Conservation (phyloP, 1,140 invertebrate genomes). For the Zaprionus vittiger region DNA sequence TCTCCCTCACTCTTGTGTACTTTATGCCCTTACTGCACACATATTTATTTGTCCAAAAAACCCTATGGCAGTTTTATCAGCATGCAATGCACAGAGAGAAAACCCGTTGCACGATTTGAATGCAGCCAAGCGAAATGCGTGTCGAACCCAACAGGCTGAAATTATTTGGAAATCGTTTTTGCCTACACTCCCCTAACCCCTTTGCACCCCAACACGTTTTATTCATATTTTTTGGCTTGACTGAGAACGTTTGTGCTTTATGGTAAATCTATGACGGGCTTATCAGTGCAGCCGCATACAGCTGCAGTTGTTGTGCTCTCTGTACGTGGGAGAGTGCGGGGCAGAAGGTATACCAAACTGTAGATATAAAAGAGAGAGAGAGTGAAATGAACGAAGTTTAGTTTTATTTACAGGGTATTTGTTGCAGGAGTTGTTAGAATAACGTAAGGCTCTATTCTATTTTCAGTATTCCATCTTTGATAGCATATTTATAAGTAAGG, state of each 20-base stretch:
- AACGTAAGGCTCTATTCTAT: too few species aligned
- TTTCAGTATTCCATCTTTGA: too few species aligned
- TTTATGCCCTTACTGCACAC: slow-evolving; percentile 55
- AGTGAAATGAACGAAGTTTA: too few species aligned
- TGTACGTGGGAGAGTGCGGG: neutral
- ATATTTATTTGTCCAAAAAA: slow-evolving; percentile 72
- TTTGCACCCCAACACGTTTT: neutral
- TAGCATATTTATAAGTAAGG: too few species aligned
- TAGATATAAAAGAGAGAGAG: neutral
- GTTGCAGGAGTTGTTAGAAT: too few species aligned
- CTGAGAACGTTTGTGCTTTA: slow-evolving; percentile 20
- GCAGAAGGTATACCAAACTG: neutral
- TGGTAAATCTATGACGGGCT: slow-evolving; percentile 43
- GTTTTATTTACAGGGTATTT: too few species aligned
- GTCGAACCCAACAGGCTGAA: slow-evolving; percentile 23
- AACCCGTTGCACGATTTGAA: slow-evolving; percentile 11
- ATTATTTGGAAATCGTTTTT: slow-evolving; percentile 35
- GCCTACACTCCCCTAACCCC: neutral
- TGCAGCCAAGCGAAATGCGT: slow-evolving; percentile 32
- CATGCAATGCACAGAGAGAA: slow-evolving; percentile 28
- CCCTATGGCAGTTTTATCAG: slow-evolving; percentile 71
- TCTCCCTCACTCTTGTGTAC: slow-evolving; percentile 36
- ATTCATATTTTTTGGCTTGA: slow-evolving; percentile 5
- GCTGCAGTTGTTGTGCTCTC: neutral
- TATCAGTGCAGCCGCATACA: slow-evolving; percentile 29